phyloP scores from a whole-genome alignment of 1,140 invertebrate species.

The Drosophila jambulina region DNA sequence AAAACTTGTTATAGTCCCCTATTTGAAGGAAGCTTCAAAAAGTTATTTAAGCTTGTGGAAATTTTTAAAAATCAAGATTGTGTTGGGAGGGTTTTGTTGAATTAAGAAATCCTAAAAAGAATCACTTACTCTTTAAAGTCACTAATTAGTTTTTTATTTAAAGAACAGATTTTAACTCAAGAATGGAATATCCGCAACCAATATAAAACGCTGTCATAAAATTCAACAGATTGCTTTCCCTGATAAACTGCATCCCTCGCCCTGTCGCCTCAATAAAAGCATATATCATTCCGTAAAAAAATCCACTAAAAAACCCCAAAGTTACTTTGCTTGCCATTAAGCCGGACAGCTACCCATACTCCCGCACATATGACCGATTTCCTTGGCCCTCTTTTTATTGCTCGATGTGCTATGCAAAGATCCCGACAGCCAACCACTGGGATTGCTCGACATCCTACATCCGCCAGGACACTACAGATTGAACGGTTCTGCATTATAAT shows the following conservation, averaged over 20 bases:
- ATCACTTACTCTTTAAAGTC: background rate
- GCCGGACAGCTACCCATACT: constrained; percentile 13
- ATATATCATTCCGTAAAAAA: constrained; percentile 14
- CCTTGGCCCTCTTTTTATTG: constrained; percentile 10
- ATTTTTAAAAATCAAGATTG: background rate
- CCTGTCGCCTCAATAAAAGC: background rate
- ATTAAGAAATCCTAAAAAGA: background rate
- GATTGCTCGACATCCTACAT: background rate
- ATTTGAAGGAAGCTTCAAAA: background rate
- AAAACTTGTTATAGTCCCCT: background rate
- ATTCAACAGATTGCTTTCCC: background rate
- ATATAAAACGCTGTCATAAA: background rate
- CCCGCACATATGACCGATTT: constrained; percentile 11
- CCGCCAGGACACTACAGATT: constrained; percentile 61
- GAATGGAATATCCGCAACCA: background rate
- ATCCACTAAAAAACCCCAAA: background rate
- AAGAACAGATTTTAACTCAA: background rate
- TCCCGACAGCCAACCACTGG: constrained; percentile 6
- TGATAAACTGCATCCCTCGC: background rate
- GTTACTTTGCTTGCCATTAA: constrained; percentile 38
- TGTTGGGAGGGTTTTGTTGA: too few species aligned
- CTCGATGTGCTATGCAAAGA: constrained; percentile 19
- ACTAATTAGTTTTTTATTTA: too few species aligned
- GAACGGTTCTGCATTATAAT: constrained; percentile 73
- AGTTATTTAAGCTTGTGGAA: background rate